A percentile compares a stretch with the other conserved stretches of the same genome.
Evolutionary conservation across 2,113 vertebrate genomes (phyloP).

Genomic region (Polyodon spathula): DNA sequence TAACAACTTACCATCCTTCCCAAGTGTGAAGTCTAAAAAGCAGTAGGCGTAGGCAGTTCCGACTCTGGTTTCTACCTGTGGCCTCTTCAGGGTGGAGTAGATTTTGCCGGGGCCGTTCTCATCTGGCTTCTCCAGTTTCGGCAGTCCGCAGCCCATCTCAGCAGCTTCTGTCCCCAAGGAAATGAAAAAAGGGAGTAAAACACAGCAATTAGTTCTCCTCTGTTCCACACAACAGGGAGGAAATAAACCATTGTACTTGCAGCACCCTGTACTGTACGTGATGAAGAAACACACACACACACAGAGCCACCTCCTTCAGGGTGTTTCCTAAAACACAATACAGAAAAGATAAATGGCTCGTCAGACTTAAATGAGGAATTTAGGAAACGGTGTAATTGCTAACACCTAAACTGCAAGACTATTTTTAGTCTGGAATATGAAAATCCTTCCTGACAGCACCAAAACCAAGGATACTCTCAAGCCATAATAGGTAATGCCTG

Average conservation of each 20-base stretch:
- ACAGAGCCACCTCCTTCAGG: constrained; percentile 17
- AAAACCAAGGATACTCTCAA: constrained; percentile 13
- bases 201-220: constrained; percentile 6
- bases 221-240: background rate
- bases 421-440: constrained; percentile 6
- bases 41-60: constrained; percentile 86
- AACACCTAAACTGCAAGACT: constrained; percentile 7
- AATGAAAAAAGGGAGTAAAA: constrained; percentile 6
- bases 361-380: constrained; percentile 28
- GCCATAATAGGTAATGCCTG: constrained; percentile 29
- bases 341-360: constrained; percentile 22
- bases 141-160: constrained; percentile 86
- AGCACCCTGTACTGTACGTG: background rate
- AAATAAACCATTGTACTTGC: background rate
- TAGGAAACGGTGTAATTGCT: constrained; percentile 29
- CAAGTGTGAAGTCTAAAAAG: constrained; percentile 83
- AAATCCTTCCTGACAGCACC: constrained; percentile 35
- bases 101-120: constrained; percentile 90
- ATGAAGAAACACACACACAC: constrained; percentile 1
- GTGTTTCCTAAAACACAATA: constrained; percentile 22
- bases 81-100: constrained; percentile 86
- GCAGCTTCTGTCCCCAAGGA: constrained; percentile 40
- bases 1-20: constrained; percentile 69
- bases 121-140: constrained; percentile 77
- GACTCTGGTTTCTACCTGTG: constrained; percentile 88